phyloP scores from a whole-genome alignment of 35 echinoderm and acorn worm species.

The Diadema setosum region DNA sequence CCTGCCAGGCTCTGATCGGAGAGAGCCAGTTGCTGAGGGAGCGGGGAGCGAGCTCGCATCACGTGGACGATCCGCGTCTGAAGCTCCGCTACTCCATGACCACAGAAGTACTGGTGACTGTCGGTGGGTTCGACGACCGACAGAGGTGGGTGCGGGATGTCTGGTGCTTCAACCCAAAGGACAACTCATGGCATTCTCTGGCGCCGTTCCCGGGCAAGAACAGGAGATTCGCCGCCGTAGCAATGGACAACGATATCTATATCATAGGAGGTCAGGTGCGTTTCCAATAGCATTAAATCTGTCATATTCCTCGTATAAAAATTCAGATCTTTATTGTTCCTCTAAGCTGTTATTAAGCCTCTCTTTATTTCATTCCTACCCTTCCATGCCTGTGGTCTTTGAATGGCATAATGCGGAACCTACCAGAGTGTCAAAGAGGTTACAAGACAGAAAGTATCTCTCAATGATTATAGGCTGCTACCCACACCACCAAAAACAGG shows the following conservation, averaged over 20 bases:
- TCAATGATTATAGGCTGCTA: too few species aligned
- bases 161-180: conserved; percentile 75
- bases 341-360: too few species aligned
- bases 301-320: too few species aligned
- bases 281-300: background rate
- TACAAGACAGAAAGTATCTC: too few species aligned
- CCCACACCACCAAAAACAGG: too few species aligned
- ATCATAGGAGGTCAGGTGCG: conserved; percentile 83
- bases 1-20: conserved; percentile 28
- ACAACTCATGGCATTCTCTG: conserved; percentile 68
- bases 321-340: too few species aligned
- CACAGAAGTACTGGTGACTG: conserved; percentile 81
- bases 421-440: too few species aligned
- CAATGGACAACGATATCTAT: conserved; percentile 88
- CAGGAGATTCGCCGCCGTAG: conserved; percentile 76
- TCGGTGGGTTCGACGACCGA: conserved; percentile 85
- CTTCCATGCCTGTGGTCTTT: too few species aligned
- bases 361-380: too few species aligned
- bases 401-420: too few species aligned
- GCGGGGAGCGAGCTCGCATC: conserved; percentile 27
- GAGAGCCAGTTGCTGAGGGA: conserved; percentile 59
- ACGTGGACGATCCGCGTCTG: conserved; percentile 62
- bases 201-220: conserved; percentile 87
- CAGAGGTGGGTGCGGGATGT: conserved; percentile 91
- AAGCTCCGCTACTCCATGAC: conserved; percentile 93